Evolutionary conservation across 2,888 invertebrate genomes (phyloP).

Genomic region (Mactromeris polynyma): DNA sequence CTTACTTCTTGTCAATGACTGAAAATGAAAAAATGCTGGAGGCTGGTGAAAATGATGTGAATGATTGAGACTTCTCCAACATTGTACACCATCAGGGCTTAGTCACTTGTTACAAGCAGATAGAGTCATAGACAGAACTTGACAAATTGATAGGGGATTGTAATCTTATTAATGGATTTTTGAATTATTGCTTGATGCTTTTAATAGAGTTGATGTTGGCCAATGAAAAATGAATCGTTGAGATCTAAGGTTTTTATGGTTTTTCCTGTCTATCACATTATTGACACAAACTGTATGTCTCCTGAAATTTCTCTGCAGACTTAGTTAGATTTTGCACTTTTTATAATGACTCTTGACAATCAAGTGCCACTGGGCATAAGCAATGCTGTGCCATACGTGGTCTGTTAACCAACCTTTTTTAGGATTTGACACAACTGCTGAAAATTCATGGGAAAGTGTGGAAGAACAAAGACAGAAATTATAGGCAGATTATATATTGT

Average conservation of each 20-base stretch:
- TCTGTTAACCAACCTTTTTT: not conserved
- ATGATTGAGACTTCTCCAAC: too few species aligned
- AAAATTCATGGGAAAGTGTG: not conserved
- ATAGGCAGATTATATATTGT: not conserved
- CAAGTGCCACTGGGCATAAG: not conserved
- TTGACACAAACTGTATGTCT: not conserved
- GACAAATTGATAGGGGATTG: slow-evolving; percentile 10
- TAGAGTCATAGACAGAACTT: not conserved
- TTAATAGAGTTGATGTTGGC: slow-evolving; percentile 4
- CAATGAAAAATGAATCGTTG: not conserved
- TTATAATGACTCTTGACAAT: not conserved
- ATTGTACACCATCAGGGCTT: not conserved
- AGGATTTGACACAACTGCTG: not conserved
- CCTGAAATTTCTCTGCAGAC: not conserved
- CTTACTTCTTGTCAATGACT: too few species aligned
- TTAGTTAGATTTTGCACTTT: not conserved
- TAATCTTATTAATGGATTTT: slow-evolving; percentile 12
- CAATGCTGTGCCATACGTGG: not conserved
- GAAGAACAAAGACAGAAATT: not conserved
- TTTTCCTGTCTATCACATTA: not conserved
- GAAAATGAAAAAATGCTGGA: too few species aligned
- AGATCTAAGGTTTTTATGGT: not conserved
- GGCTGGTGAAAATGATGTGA: too few species aligned
- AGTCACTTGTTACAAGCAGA: not conserved
- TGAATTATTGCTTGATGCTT: slow-evolving; percentile 5